Conservation (phyloP, 2,113 vertebrate species). For the Crotalus horridus region DNA sequence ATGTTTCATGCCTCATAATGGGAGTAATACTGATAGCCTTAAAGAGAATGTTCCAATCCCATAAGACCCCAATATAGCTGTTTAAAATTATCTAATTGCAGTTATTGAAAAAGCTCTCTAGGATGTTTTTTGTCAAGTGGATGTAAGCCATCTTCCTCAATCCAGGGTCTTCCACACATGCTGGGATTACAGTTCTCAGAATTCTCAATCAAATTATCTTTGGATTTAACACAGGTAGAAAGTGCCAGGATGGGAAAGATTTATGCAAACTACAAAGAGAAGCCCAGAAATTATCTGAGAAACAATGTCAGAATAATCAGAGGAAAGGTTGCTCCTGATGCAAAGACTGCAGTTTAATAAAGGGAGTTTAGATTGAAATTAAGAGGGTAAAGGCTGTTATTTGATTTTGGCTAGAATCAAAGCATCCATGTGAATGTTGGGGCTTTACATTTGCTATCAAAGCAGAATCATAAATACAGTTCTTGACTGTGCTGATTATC, state of each 20-base stretch:
- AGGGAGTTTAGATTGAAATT: constrained; percentile 47
- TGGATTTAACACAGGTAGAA: not conserved
- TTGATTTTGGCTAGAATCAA: constrained; percentile 49
- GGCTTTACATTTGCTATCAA: constrained; percentile 57
- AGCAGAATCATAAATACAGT: constrained; percentile 51
- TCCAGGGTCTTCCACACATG: not conserved
- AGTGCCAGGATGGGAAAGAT: not conserved
- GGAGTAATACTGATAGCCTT: not conserved
- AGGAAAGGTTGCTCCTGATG: not conserved
- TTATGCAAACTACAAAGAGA: not conserved
- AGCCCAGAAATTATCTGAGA: not conserved
- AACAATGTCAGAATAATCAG: not conserved
- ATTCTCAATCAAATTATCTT: not conserved
- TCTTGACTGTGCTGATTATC: constrained; percentile 65
- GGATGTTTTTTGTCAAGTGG: not conserved
- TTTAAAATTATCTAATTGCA: not conserved
- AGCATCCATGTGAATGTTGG: constrained; percentile 43
- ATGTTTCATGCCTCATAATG: not conserved
- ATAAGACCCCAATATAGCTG: not conserved
- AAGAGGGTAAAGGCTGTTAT: constrained; percentile 37
- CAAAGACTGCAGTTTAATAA: not conserved
- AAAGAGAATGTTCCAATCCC: not conserved
- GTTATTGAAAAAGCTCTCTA: not conserved
- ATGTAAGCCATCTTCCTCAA: not conserved
- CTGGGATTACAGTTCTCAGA: not conserved